Base-by-base conservation (phyloP, 2,888 invertebrate species). In the Amphipyra tragopoginis region DNA sequence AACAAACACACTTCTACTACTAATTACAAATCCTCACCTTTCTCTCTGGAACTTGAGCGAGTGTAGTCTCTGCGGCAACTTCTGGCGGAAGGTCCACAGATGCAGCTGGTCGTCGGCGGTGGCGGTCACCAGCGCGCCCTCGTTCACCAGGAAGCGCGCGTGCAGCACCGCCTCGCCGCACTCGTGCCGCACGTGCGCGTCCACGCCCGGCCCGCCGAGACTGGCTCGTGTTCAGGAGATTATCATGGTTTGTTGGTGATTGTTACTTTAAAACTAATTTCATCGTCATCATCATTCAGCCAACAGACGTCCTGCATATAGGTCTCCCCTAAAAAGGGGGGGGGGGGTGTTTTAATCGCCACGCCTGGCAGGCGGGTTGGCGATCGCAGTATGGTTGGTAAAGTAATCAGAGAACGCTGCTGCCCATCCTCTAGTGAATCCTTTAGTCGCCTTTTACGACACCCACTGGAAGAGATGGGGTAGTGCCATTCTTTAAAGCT, bases 41-140 rank as follows among this genome's bases (percentile, higher is more conserved):
- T 99, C 99, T 87, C 98, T 96, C 93, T 99, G 98, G 94, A 99
- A 99, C 95, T 99, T 99, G 89, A 99, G 96, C 81, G 98, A 98
- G 95, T 99, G 99, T 80, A 99, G 97, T 84, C 99, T 96, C 95
- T 98, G 98, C 64, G 99, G 98, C 78, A 96, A 96, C 95, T 98
- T 98, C 96, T 99, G 97, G 83, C 98, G 96, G 95, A 99, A 98
- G 95, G 98, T 99, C 99, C 99, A 99, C 82, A 99, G 96, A 94
- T 99, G 99, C 65, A 99, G 95, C 84, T 97, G 97, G 94, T 99
- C 99, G 94, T 99, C 99, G 10, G 98, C 97, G 72, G 99, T 99
- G 81, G 98, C 98, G 52, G 99, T 98, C 80, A 99, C 97, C 77
- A 99, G 96, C 61, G 98, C 98, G 59, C 99, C 99, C 95, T 99